phyloP scores from a whole-genome alignment of 2,888 invertebrate genomes.

The Erebia epiphron region DNA sequence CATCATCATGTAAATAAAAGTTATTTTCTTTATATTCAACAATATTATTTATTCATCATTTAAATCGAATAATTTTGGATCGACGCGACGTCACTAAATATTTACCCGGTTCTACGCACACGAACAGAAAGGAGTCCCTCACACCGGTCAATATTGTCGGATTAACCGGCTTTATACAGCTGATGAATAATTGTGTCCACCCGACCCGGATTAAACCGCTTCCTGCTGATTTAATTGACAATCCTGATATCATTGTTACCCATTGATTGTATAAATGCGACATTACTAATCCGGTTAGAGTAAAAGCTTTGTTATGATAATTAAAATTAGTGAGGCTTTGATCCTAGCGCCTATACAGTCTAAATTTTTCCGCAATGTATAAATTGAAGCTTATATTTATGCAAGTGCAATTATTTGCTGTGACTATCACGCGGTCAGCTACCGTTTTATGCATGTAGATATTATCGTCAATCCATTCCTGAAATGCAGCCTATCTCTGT shows the following conservation, averaged over 20 bases:
- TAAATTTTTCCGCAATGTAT: no score
- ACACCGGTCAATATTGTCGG: conserved; percentile 71
- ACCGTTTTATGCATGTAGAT: no score
- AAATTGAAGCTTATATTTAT: no score
- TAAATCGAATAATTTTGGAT: not conserved
- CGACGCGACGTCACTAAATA: not conserved
- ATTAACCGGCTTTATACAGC: conserved; percentile 74
- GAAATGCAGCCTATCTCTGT: no score
- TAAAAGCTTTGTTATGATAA: not conserved
- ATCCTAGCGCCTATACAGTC: no score
- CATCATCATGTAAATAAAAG: no score
- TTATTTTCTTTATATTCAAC: no score
- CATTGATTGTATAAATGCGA: conserved; percentile 68
- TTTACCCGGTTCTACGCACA: conserved; percentile 9
- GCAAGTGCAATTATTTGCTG: no score
- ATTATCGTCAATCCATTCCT: no score
- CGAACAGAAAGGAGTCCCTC: conserved; percentile 15
- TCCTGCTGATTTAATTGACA: conserved; percentile 79
- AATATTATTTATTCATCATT: not conserved
- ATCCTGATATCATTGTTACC: conserved; percentile 72
- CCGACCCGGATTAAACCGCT: conserved; percentile 75
- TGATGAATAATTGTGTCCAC: conserved; percentile 80
- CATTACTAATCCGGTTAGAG: conserved; percentile 55
- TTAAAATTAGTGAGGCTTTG: not conserved
- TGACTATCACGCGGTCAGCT: no score